These are phyloP conservation scores for Gymnobelideus leadbeateri DNA, from an alignment of 2,113 vertebrate genomes.

Conservation along the genomic window DNA sequence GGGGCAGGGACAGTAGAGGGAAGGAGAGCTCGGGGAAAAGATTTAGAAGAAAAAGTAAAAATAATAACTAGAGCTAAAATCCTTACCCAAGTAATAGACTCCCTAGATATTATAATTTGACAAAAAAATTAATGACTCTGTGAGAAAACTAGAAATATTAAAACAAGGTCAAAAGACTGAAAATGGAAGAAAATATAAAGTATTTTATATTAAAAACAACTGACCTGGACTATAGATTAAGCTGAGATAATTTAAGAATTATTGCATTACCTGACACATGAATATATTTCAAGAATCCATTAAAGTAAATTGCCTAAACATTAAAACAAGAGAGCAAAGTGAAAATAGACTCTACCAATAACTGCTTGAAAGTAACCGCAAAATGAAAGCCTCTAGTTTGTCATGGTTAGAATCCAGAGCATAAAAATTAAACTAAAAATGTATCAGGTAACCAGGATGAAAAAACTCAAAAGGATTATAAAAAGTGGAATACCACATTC, in stretches of 20 bases:
- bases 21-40: too few species aligned
- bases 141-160: background rate
- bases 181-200: background rate
- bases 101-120: background rate
- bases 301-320: background rate
- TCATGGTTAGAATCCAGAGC: background rate
- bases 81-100: background rate
- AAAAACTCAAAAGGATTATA: too few species aligned
- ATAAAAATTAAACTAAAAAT: background rate
- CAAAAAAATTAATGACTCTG: background rate
- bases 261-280: background rate
- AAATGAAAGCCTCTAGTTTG: background rate
- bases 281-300: background rate
- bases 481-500: too few species aligned
- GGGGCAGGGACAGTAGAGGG: too few species aligned
- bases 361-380: background rate
- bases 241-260: background rate
- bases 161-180: background rate
- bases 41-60: background rate
- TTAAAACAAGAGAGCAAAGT: background rate
- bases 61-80: background rate
- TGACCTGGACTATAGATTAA: background rate
- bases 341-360: background rate
- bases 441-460: too few species aligned
- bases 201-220: background rate